Conservation (phyloP, 1,140 invertebrate species). For the Drosophila ficusphila region DNA sequence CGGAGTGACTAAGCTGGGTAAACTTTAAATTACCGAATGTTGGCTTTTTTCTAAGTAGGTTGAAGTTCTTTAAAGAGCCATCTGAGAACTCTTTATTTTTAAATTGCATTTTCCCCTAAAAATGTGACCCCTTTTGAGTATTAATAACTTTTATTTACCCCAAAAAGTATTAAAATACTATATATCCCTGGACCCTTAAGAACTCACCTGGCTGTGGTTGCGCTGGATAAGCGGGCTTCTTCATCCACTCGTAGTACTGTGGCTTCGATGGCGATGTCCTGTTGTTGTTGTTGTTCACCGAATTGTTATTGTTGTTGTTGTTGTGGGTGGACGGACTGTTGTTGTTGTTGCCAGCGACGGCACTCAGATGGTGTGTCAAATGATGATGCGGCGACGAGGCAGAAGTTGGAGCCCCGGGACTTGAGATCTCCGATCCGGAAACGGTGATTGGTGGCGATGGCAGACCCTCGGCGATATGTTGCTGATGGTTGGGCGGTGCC, state of each 20-base stretch:
- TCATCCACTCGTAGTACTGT: constrained; percentile 96
- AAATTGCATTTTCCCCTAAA: too few species aligned
- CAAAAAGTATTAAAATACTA: too few species aligned
- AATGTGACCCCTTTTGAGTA: too few species aligned
- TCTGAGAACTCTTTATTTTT: too few species aligned
- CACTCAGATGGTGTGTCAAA: constrained; percentile 69
- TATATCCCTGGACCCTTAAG: neutral
- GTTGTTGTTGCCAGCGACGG: constrained; percentile 58
- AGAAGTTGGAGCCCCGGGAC: constrained; percentile 86
- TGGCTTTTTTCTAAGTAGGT: too few species aligned
- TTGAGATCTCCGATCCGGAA: constrained; percentile 88
- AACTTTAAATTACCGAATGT: too few species aligned
- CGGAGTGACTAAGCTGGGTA: constrained; percentile 34
- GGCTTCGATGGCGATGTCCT: constrained; percentile 88
- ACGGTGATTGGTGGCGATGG: constrained; percentile 87
- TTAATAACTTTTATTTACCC: too few species aligned
- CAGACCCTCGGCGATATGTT: constrained; percentile 78
- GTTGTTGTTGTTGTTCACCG: constrained; percentile 72
- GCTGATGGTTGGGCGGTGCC: constrained; percentile 54
- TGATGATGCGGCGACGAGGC: constrained; percentile 79
- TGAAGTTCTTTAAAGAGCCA: too few species aligned
- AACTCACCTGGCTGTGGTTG: constrained; percentile 92
- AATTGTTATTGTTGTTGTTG: constrained; percentile 72
- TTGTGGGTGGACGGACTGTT: constrained; percentile 75
- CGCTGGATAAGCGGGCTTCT: constrained; percentile 92